Conservation (phyloP, 2,797 vertebrate genomes). For the Mormyrops attenuatus region DNA sequence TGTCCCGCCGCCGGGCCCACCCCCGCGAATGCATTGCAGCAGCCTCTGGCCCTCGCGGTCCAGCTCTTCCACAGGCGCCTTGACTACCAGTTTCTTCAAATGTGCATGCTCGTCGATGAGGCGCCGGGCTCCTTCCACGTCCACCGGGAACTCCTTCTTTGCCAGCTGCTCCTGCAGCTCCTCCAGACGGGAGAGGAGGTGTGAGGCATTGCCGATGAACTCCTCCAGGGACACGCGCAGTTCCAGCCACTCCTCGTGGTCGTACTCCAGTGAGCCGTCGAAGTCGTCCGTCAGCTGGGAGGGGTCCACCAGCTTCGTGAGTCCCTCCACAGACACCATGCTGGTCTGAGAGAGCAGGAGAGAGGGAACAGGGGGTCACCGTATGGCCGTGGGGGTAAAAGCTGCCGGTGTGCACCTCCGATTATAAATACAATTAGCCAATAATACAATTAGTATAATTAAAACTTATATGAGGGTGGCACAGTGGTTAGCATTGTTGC, state of each 20-base stretch:
- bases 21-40: conserved; percentile 88
- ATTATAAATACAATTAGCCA: neutral
- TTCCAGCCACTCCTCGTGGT: conserved; percentile 97
- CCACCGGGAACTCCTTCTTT: conserved; percentile 91
- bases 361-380: neutral
- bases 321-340: conserved; percentile 96
- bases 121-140: conserved; percentile 88
- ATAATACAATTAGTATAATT: neutral
- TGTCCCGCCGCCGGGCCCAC: conserved; percentile 49
- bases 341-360: conserved; percentile 70
- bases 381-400: neutral
- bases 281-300: conserved; percentile 97
- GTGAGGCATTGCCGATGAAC: conserved; percentile 87
- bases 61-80: conserved; percentile 89
- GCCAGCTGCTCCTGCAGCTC: conserved; percentile 93
- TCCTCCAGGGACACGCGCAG: conserved; percentile 88
- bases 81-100: conserved; percentile 93
- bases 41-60: conserved; percentile 91
- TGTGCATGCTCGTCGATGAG: conserved; percentile 94
- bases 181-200: conserved; percentile 87
- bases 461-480: neutral
- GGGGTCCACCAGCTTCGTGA: conserved; percentile 91
- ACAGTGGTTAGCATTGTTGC: neutral
- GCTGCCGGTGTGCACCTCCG: neutral
- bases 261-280: conserved; percentile 95